phyloP scores from a whole-genome alignment of 2,797 vertebrate genomes.

The Neostethus bicornis region DNA sequence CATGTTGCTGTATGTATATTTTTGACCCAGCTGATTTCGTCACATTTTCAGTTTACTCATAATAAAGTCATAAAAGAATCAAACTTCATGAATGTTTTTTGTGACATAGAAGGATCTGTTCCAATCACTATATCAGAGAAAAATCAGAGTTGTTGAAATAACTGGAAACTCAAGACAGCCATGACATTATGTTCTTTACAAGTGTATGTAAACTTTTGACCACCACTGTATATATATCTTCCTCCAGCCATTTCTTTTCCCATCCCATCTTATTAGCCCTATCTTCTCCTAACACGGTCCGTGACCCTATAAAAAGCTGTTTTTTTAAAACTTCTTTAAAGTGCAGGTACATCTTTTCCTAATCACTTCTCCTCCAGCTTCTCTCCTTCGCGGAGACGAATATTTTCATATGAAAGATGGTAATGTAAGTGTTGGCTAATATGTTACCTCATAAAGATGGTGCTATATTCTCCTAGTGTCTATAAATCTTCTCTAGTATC shows the following conservation, averaged over 20 bases:
- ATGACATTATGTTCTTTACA: too few relatives aligned
- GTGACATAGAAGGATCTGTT: too few relatives aligned
- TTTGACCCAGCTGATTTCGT: too few relatives aligned
- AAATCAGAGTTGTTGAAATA: too few relatives aligned
- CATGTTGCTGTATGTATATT: too few relatives aligned
- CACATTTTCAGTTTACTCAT: too few relatives aligned
- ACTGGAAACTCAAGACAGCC: too few relatives aligned
- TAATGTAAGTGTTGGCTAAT: slow-evolving; percentile 71
- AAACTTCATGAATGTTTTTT: too few relatives aligned
- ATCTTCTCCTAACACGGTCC: slow-evolving; percentile 2
- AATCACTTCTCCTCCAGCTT: slow-evolving; percentile 7
- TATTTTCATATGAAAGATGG: slow-evolving; percentile 45
- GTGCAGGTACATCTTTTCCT: slow-evolving; percentile 15
- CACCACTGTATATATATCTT: too few relatives aligned
- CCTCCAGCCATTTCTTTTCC: background rate
- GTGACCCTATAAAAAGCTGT: slow-evolving; percentile 32
- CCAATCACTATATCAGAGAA: too few relatives aligned
- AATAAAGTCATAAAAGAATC: too few relatives aligned
- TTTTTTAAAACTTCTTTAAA: slow-evolving; percentile 20
- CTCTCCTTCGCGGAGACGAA: slow-evolving; percentile 29
- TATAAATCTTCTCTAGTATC: slow-evolving; percentile 53
- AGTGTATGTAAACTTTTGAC: too few relatives aligned
- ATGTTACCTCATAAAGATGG: slow-evolving; percentile 60
- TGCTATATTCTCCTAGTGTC: slow-evolving; percentile 44
- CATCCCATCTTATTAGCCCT: slow-evolving; percentile 15